Evolutionary conservation across 2,797 vertebrate species (phyloP).

Genomic region (Falco rusticolus): DNA sequence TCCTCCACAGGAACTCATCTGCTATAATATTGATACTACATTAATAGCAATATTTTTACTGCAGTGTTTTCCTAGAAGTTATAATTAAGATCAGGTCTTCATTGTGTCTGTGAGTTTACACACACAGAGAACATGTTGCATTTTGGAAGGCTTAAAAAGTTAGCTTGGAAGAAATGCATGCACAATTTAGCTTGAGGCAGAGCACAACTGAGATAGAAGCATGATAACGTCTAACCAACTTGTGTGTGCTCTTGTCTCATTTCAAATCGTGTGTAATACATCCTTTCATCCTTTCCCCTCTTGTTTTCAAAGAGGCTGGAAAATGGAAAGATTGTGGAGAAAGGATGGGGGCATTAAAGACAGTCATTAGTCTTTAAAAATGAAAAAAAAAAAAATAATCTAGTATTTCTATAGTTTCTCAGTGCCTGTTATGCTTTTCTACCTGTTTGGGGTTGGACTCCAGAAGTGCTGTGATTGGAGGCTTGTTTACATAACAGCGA

Average conservation of each 20-base stretch:
- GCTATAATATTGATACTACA: not conserved
- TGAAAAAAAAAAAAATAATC: not conserved
- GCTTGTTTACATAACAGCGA: rapidly evolving
- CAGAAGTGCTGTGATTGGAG: not conserved
- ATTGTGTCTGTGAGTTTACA: not conserved
- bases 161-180: not conserved
- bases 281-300: not conserved
- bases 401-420: not conserved
- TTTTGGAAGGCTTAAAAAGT: not conserved
- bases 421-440: not conserved
- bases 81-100: conserved; percentile 17
- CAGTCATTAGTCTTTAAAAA: not conserved
- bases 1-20: not conserved
- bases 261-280: not conserved
- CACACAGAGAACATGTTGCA: not conserved
- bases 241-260: not conserved
- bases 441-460: not conserved
- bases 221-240: rapidly evolving
- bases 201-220: not conserved
- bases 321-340: not conserved
- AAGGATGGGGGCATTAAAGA: not conserved
- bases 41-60: conserved; percentile 4
- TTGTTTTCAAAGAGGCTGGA: not conserved
- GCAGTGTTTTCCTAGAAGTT: not conserved
- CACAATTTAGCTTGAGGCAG: not conserved